Evolutionary conservation across 2,113 vertebrate species (phyloP).

Genomic region (Clupea harengus): DNA sequence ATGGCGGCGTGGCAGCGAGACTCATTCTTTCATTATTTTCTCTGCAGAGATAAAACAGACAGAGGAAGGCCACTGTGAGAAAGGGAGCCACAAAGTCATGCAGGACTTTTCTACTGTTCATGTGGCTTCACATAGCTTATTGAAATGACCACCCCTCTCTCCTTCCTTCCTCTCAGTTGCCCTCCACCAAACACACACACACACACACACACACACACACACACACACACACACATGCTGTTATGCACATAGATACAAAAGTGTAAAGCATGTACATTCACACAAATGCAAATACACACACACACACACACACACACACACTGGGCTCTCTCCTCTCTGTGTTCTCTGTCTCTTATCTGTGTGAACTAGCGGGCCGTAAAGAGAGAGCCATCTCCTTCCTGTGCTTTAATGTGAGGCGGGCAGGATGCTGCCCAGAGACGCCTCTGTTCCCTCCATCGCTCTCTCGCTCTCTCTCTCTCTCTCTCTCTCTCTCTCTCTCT

Average conservation of each 20-base stretch:
- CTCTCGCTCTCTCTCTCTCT: background rate
- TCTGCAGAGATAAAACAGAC: slow-evolving; percentile 69
- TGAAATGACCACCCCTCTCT: slow-evolving; percentile 25
- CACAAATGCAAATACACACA: background rate
- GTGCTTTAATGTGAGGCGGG: slow-evolving; percentile 63
- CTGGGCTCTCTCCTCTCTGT: slow-evolving; percentile 39
- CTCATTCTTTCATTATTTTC: slow-evolving; percentile 81
- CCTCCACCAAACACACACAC: background rate
- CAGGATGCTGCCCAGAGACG: slow-evolving; percentile 61
- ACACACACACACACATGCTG: background rate
- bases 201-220: background rate
- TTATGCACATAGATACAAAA: background rate
- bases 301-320: slow-evolving; percentile 9
- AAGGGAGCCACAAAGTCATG: background rate
- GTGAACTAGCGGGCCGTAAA: slow-evolving; percentile 49
- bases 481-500: background rate
- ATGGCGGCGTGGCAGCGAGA: slow-evolving; percentile 72
- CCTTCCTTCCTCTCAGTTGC: slow-evolving; percentile 33
- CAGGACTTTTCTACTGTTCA: slow-evolving; percentile 6
- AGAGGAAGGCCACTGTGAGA: background rate
- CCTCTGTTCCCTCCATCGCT: slow-evolving; percentile 40
- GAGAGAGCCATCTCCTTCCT: slow-evolving; percentile 55
- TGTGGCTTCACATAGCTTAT: slow-evolving; percentile 13
- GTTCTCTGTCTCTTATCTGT: slow-evolving; percentile 53
- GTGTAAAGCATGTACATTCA: background rate